These are phyloP conservation scores for Trissolcus basalis DNA, from an alignment of 1,140 invertebrate species.

Conservation along the genomic window DNA sequence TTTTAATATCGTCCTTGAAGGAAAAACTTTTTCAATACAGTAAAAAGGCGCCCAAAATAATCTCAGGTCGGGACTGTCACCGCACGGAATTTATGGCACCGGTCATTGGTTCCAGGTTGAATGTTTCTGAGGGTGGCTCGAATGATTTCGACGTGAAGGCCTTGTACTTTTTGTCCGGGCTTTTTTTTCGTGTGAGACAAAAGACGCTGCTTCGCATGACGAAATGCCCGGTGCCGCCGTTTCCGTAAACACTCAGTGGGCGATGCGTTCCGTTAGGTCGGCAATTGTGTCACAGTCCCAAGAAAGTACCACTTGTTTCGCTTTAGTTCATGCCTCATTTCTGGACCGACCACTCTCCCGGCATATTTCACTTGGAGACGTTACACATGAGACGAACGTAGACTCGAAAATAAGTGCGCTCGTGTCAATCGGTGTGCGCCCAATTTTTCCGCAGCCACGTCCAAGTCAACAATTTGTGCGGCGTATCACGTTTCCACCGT, in stretches of 20 bases:
- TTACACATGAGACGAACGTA: constrained; percentile 36
- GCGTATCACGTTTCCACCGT: constrained; percentile 53
- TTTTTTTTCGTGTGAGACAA: constrained; percentile 52
- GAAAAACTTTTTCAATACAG: constrained; percentile 36
- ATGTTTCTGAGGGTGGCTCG: constrained; percentile 33
- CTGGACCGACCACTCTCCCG: not conserved
- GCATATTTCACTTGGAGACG: constrained; percentile 37
- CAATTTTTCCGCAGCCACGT: constrained; percentile 52
- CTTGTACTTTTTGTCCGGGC: constrained; percentile 38
- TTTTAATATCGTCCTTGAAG: constrained; percentile 46
- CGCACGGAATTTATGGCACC: constrained; percentile 50
- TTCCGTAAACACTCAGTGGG: constrained; percentile 59
- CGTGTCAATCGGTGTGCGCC: constrained; percentile 1
- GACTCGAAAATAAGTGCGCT: constrained; percentile 25
- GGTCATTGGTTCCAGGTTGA: constrained; percentile 56
- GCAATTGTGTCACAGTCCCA: constrained; percentile 53
- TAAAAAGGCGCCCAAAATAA: constrained; percentile 39
- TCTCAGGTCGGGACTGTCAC: constrained; percentile 29
- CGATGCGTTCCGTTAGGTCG: constrained; percentile 60
- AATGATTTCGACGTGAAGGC: constrained; percentile 46
- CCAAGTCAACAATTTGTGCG: constrained; percentile 55
- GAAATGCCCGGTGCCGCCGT: constrained; percentile 44
- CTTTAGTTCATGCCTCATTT: constrained; percentile 46
- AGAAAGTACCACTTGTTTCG: constrained; percentile 48
- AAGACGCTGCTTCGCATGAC: constrained; percentile 50